A percentile compares a stretch with the other conserved stretches of the same genome.
phyloP scores from a whole-genome alignment of 2,888 invertebrate species.

The Campaea margaritaria region DNA sequence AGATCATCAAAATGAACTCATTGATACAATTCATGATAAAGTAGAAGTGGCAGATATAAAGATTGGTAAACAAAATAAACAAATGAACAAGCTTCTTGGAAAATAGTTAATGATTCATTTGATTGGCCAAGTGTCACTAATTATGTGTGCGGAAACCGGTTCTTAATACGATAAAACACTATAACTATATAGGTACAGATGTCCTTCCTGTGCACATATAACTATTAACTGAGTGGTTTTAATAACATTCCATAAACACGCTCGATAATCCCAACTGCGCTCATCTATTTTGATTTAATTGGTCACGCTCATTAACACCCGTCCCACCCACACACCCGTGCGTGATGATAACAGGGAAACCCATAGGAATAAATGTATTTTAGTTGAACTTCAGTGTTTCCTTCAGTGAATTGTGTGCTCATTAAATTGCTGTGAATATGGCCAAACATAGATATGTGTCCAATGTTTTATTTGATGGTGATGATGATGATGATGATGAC shows the following conservation, averaged over 20 bases:
- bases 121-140: no score
- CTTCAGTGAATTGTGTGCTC: neutral
- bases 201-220: no score
- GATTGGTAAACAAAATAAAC: slow-evolving; percentile 94
- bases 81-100: slow-evolving; percentile 92
- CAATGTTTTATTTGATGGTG: slow-evolving; percentile 88
- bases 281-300: no score
- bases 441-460: neutral
- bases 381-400: neutral
- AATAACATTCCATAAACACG: no score
- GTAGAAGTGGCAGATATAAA: slow-evolving; percentile 93
- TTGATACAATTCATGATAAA: slow-evolving; percentile 94
- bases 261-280: no score
- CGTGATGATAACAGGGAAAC: neutral
- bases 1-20: slow-evolving; percentile 94
- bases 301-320: no score
- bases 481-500: slow-evolving; percentile 91
- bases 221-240: no score
- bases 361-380: neutral
- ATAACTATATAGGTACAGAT: no score
- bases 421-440: slow-evolving; percentile 4
- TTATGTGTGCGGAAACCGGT: no score
- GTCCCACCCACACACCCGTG: neutral
- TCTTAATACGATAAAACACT: no score
- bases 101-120: slow-evolving; percentile 78